A percentile compares a stretch with the other conserved stretches of the same genome.
Conservation (phyloP, 2,113 vertebrate genomes). For the Agapornis roseicollis region DNA sequence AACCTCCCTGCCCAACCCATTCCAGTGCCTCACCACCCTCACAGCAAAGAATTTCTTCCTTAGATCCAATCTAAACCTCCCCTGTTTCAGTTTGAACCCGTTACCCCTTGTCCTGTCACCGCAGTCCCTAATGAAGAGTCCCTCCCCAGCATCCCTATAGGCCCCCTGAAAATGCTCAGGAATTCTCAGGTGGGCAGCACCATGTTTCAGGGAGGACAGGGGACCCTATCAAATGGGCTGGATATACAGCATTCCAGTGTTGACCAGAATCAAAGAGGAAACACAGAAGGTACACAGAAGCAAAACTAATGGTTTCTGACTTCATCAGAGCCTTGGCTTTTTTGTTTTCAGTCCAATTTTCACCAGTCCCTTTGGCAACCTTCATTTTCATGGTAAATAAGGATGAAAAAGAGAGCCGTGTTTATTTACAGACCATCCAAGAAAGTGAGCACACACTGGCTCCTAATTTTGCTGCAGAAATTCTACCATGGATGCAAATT, state of each 20-base stretch:
- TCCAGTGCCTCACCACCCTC: no score
- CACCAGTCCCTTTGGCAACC: background rate
- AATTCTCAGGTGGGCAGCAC: background rate
- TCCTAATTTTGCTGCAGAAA: constrained; percentile 24
- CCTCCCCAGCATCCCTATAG: no score
- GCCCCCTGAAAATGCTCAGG: background rate
- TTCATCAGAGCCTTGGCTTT: background rate
- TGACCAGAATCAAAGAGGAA: background rate
- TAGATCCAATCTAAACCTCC: no score
- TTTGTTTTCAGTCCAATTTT: background rate
- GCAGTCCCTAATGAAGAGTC: no score
- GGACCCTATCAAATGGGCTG: background rate
- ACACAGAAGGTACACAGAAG: background rate
- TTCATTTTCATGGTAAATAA: constrained; percentile 12
- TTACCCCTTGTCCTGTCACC: no score
- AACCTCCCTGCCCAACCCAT: no score
- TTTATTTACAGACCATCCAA: constrained; percentile 13
- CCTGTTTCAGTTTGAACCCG: no score
- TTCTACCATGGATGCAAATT: background rate
- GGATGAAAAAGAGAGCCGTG: background rate
- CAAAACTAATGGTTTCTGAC: background rate
- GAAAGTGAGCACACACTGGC: background rate
- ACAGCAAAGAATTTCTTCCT: no score
- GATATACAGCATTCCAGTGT: background rate
- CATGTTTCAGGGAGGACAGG: background rate